A percentile compares a stretch with the other conserved stretches of the same genome.
Evolutionary conservation across 2,797 vertebrate genomes (phyloP).

Genomic region (Picus viridis): DNA sequence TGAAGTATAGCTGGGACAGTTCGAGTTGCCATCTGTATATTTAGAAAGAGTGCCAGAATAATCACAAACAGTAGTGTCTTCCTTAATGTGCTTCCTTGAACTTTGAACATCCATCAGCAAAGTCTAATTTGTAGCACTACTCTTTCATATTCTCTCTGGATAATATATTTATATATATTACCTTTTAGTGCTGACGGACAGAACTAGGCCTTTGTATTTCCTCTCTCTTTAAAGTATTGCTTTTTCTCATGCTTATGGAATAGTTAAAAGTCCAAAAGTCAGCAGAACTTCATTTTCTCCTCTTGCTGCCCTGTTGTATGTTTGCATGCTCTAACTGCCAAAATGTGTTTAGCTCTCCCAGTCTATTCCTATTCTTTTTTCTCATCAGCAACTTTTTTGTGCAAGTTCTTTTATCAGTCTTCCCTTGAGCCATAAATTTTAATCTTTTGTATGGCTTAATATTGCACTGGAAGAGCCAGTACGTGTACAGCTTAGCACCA

Average conservation of each 20-base stretch:
- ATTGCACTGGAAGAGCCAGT: not conserved
- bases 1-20: not conserved
- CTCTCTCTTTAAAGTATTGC: not conserved
- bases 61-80: accelerated
- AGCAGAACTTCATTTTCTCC: not conserved
- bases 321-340: not conserved
- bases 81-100: not conserved
- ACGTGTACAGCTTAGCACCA: not conserved
- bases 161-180: not conserved
- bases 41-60: not conserved
- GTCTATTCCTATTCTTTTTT: not conserved
- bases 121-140: not conserved
- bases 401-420: not conserved
- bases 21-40: not conserved
- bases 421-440: not conserved
- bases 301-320: not conserved
- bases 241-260: not conserved
- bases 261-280: not conserved
- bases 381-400: not conserved
- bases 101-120: not conserved
- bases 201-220: not conserved
- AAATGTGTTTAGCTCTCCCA: not conserved
- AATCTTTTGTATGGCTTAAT: not conserved
- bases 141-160: not conserved
- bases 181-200: not conserved